Evolutionary conservation across 2,797 vertebrate species (phyloP), one percentile per base, ranked within the genome.

Genomic region (Xyrichtys novacula): DNA sequence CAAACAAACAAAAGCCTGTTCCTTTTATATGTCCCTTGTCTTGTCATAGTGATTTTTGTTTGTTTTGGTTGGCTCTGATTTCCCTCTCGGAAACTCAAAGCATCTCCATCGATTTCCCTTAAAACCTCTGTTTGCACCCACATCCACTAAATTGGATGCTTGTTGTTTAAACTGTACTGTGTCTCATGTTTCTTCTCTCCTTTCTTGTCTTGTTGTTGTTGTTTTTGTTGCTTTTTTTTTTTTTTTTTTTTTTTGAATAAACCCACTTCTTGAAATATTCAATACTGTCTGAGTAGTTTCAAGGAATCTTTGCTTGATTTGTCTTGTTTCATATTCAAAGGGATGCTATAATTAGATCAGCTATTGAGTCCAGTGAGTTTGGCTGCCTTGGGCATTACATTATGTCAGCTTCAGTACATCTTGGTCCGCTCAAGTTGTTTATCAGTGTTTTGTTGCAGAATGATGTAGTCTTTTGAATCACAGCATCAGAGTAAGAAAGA

Each of bases 81-180:
- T 81, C 63, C 75, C 56, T n/a, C 8, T 52, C 44, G 64, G 63
- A 43, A 71, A 50, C 42, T 38, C 61, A 56, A 70, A 68, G 32
- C 34, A 26, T 52, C 42, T 40, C n/a, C 34, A 80, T 66, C 0
- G 48, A 77, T 84, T 74, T 50, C 49, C 19, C 38, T 57, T 43
- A 42, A 81, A 67, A 52, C 34, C 52, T 42, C 10, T 29, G 34
- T 62, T 70, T 64, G 54, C 49, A 39, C 32, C 23, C 5, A 3
- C 25, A 47, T 17, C 26, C 40, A 60, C 36, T 55, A 38, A 57
- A 62, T 26, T 34, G 9, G 7, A 34, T 52, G 29, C 8, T 25
- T 7, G 46, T 40, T 57, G 39, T 48, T 50, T 42, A 47, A 70
- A 70, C 4, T 53, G 8, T 40, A 10, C 9, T 5, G 10, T 4